These are phyloP conservation scores for Trematocara marginatum DNA, from an alignment of 2,113 vertebrate genomes.

Conservation along the genomic window DNA sequence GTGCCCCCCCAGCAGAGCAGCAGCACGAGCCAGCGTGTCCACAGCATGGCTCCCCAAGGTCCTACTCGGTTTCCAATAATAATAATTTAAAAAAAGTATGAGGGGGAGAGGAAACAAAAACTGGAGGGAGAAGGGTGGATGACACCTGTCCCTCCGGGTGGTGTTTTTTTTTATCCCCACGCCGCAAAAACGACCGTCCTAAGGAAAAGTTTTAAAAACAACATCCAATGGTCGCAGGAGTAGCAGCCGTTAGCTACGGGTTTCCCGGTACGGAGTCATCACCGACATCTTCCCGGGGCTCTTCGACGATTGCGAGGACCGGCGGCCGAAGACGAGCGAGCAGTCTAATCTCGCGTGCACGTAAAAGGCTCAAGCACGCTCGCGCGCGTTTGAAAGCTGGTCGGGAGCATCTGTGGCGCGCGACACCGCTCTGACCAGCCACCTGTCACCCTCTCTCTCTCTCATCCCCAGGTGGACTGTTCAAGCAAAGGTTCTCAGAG, in stretches of 20 bases:
- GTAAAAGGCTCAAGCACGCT: not conserved
- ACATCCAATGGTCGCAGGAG: not conserved
- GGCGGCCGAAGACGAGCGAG: not conserved
- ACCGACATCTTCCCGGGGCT: slow-evolving; percentile 24
- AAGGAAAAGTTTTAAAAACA: not conserved
- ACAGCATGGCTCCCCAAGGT: slow-evolving; percentile 73
- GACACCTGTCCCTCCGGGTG: slow-evolving; percentile 39
- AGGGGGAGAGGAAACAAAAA: too few species aligned
- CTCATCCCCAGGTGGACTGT: not conserved
- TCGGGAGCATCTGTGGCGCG: not conserved
- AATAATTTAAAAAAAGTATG: not conserved
- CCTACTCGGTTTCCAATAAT: not conserved
- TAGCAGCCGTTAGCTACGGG: slow-evolving; percentile 18
- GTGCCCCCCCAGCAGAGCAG: slow-evolving; percentile 73
- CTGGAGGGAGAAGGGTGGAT: not conserved
- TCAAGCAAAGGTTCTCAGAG: not conserved
- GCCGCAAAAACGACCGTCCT: not conserved
- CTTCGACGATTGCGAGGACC: not conserved
- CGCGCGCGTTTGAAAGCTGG: slow-evolving; percentile 3
- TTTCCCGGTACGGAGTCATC: slow-evolving; percentile 8
- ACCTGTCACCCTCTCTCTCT: not conserved
- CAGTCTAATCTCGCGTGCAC: slow-evolving; percentile 41
- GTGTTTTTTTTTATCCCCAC: not conserved
- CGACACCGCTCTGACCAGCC: not conserved
- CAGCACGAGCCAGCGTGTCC: slow-evolving; percentile 69